These are phyloP conservation scores for Stratiolaelaps scimitus DNA, from an alignment of 1,140 invertebrate genomes.

Conservation along the genomic window DNA sequence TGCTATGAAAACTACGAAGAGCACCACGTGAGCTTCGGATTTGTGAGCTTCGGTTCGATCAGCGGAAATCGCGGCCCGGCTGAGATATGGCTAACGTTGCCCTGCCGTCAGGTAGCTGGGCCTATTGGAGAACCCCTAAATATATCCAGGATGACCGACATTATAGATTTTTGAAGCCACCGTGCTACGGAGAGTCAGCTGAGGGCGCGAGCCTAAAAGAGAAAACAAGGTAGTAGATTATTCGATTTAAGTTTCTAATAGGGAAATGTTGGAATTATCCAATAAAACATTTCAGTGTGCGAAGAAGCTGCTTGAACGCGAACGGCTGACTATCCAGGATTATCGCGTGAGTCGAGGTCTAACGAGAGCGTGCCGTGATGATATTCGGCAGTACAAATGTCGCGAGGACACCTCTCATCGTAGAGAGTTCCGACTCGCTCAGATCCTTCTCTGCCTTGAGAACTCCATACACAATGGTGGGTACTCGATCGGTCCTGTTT, in stretches of 20 bases:
- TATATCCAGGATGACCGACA: not conserved
- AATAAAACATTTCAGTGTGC: constrained; percentile 51
- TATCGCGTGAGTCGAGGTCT: constrained; percentile 78
- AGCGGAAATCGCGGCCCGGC: too few species aligned
- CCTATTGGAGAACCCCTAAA: too few species aligned
- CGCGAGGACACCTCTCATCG: constrained; percentile 56
- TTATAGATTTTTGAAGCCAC: not conserved
- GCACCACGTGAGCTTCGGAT: too few species aligned
- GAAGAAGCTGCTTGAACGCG: constrained; percentile 65
- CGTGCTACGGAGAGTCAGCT: not conserved
- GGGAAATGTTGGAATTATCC: too few species aligned
- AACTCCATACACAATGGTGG: constrained; percentile 56
- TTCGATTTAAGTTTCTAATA: too few species aligned
- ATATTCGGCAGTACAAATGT: constrained; percentile 65
- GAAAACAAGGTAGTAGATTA: too few species aligned
- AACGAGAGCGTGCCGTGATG: constrained; percentile 70
- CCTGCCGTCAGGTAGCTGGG: too few species aligned
- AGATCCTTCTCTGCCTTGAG: constrained; percentile 85
- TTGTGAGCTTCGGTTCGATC: too few species aligned
- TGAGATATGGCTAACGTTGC: too few species aligned
- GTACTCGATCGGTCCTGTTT: not conserved
- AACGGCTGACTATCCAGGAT: constrained; percentile 76
- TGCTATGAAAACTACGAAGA: too few species aligned
- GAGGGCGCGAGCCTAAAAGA: too few species aligned
- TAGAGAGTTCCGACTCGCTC: constrained; percentile 67